phyloP scores from a whole-genome alignment of 2,888 invertebrate genomes.

The Augochlorella aurata region DNA sequence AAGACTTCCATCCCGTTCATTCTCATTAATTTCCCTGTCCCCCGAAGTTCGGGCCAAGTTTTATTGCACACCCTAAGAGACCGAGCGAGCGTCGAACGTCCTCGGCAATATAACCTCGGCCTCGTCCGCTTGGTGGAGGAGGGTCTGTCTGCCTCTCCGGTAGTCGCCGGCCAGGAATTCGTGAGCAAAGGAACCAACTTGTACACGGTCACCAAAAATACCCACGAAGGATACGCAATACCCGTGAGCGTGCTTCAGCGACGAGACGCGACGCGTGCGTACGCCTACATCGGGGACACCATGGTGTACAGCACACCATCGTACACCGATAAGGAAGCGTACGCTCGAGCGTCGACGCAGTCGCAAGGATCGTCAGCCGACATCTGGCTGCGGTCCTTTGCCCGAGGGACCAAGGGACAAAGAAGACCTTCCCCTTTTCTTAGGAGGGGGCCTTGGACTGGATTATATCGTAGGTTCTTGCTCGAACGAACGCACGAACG shows the following conservation, averaged over 20 bases:
- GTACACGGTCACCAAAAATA: conserved; percentile 46
- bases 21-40: conserved; percentile 4
- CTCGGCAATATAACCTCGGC: conserved; percentile 1
- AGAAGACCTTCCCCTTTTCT: conserved; percentile 68
- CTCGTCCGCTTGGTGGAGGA: neutral
- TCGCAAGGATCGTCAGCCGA: conserved; percentile 63
- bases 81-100: conserved; percentile 2
- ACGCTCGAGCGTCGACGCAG: conserved; percentile 45
- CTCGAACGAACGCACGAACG: conserved; percentile 26
- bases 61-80: neutral
- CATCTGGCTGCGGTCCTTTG: conserved; percentile 67
- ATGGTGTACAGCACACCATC: too few relatives aligned
- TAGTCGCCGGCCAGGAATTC: conserved; percentile 8
- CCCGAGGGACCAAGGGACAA: conserved; percentile 67
- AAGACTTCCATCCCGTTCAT: neutral
- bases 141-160: neutral
- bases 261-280: conserved; percentile 1
- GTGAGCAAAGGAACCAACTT: conserved; percentile 6
- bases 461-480: conserved; percentile 52
- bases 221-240: conserved; percentile 54
- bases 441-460: conserved; percentile 56
- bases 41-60: conserved; percentile 2
- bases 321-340: conserved; percentile 30
- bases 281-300: conserved; percentile 17
- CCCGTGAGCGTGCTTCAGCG: conserved; percentile 33